Evolutionary conservation across 2,888 invertebrate genomes (phyloP).

Genomic region (Ashinkailepas kermadecensis): DNA sequence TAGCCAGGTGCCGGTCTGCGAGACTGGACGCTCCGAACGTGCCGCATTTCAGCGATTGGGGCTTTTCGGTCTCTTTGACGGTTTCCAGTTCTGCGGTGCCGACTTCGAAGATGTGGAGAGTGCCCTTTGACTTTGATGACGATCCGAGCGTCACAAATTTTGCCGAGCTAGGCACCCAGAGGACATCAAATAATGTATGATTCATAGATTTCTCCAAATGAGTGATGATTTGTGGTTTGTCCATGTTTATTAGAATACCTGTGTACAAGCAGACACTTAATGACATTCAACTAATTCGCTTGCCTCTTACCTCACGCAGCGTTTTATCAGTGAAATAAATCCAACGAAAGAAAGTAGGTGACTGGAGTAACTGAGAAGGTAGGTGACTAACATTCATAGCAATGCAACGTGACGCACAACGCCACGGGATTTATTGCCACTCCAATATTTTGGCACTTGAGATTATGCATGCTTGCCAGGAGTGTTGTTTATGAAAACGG

Average conservation of each 20-base stretch:
- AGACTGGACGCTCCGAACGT: constrained; percentile 84
- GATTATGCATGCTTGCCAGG: too few species aligned
- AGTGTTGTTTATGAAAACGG: too few species aligned
- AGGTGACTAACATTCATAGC: too few species aligned
- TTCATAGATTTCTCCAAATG: constrained; percentile 31
- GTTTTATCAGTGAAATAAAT: too few species aligned
- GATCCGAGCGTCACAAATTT: constrained; percentile 85
- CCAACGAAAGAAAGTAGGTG: too few species aligned
- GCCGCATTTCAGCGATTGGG: constrained; percentile 83
- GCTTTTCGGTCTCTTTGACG: constrained; percentile 64
- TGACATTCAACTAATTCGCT: too few species aligned
- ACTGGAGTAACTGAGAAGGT: too few species aligned
- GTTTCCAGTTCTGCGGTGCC: constrained; percentile 63
- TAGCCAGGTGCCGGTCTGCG: constrained; percentile 71
- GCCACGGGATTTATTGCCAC: too few species aligned
- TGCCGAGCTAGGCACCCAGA: constrained; percentile 91
- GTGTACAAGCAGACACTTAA: too few species aligned
- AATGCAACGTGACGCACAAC: too few species aligned
- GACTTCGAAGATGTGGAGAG: constrained; percentile 60
- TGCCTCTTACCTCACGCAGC: too few species aligned
- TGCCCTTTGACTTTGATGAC: constrained; percentile 74
- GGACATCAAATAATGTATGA: constrained; percentile 73
- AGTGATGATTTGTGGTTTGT: constrained; percentile 32
- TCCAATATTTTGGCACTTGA: too few species aligned
- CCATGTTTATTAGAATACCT: constrained; percentile 19